Base-by-base conservation (phyloP, 2,797 vertebrate species). In the Rhyacichthys aspro region DNA sequence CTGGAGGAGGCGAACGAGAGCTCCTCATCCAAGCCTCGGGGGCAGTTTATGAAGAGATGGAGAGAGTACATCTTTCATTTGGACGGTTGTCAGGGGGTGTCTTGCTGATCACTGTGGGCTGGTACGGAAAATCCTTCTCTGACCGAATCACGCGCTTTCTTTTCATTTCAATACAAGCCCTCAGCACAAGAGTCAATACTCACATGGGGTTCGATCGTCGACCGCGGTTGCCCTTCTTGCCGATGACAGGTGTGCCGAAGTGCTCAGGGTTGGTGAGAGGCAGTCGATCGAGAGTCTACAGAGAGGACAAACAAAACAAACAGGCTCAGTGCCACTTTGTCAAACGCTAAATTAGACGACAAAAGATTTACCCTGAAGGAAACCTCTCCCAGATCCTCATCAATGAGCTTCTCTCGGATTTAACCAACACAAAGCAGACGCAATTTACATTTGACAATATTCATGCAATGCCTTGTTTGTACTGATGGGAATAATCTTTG, bases 261-360 rank as follows among this genome's bases (percentile, higher is more conserved):
- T 93, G 93, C 72, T 94, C 93, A 0, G 93, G 93, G 81, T 94
- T 93, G 66, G 93, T 94, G 63, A 94, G 90, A 11, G 93, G 93
- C 68, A 94, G 91, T 48, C 92, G 86, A 78, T 94, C 93, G n/a
- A 94, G 90, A 0, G 93, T 94, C 93, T 94, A 83, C 32, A 33
- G 37, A 33, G 62, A 49, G 68, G 47, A 79, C 10, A 54, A 63
- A 76, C 43, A 54, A 52, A 55, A 19, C 10, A 65, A 60, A 70
- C 47, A 43, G 23, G 16, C 50, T 74, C 47, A 77, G 66, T 8
- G 37, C 9, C 46, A 43, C 19, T 53, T 70, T 63, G 70, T 79
- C 58, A 68, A n/a, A 59, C 15, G 42, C 5, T 38, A 45, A 64
- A 72, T 48, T 16, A 16, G 17, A 56, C 59, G 39, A 76, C 46